Evolutionary conservation across 2,888 invertebrate species (phyloP).

Genomic region (Fissipunctia ypsillon): DNA sequence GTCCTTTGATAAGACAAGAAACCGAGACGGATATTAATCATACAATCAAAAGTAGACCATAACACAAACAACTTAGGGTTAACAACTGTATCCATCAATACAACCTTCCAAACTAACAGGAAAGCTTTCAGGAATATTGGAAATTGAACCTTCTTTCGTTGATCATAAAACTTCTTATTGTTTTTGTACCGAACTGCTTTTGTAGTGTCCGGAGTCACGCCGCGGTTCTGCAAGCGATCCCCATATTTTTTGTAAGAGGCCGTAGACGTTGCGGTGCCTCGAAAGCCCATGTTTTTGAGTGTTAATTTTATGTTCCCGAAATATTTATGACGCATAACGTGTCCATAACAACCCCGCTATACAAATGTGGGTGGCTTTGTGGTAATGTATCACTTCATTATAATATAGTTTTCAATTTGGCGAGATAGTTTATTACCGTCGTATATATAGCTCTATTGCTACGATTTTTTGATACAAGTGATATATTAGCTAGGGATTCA

Average conservation of each 20-base stretch:
- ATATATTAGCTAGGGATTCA: conserved; percentile 36
- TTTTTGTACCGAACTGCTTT: conserved; percentile 67
- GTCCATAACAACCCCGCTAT: conserved; percentile 87
- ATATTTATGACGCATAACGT: conserved; percentile 90
- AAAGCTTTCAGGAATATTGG: conserved; percentile 47
- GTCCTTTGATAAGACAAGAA: conserved; percentile 86
- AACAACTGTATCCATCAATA: conserved; percentile 76
- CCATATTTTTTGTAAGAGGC: conserved; percentile 85
- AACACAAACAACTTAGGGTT: conserved; percentile 80
- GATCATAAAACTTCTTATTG: conserved; percentile 53
- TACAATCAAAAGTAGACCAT: conserved; percentile 82
- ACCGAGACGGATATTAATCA: conserved; percentile 72
- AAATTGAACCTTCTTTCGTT: conserved; percentile 70
- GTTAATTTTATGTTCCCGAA: conserved; percentile 91
- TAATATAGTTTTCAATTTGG: conserved; percentile 70
- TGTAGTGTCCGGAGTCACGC: conserved; percentile 75
- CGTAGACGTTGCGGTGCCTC: conserved; percentile 90
- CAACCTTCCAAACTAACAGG: conserved; percentile 69
- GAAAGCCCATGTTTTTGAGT: conserved; percentile 89
- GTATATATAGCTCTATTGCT: conserved; percentile 46
- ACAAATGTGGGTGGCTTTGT: conserved; percentile 89
- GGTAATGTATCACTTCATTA: conserved; percentile 88
- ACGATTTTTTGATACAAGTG: conserved; percentile 21
- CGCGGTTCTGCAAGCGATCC: conserved; percentile 87
- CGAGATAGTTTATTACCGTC: conserved; percentile 55